phyloP scores from a whole-genome alignment of 2,888 invertebrate genomes.

The Scaptodrosophila latifasciaeformis region DNA sequence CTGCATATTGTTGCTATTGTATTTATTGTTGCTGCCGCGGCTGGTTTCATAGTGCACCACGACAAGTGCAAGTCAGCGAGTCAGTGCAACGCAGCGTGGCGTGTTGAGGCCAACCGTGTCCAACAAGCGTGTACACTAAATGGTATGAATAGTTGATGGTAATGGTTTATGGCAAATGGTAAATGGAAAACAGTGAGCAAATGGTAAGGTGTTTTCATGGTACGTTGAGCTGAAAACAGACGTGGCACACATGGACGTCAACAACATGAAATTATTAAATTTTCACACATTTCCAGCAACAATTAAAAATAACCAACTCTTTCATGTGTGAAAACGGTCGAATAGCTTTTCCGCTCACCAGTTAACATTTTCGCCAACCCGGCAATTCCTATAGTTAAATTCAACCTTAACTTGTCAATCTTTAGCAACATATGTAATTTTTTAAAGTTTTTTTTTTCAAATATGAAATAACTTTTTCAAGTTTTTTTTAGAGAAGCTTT shows the following conservation, averaged over 20 bases:
- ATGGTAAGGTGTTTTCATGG: slow-evolving; percentile 52
- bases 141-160: no score
- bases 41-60: slow-evolving; percentile 7
- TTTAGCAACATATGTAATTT: no score
- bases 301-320: slow-evolving; percentile 22
- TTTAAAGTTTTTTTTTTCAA: no score
- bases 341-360: not conserved
- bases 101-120: slow-evolving; percentile 21
- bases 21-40: slow-evolving; percentile 13
- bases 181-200: no score
- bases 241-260: slow-evolving; percentile 22
- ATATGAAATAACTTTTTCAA: no score
- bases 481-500: no score
- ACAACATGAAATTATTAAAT: slow-evolving; percentile 55
- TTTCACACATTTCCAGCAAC: slow-evolving; percentile 47
- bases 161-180: no score
- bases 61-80: not conserved
- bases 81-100: not conserved
- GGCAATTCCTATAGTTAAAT: no score
- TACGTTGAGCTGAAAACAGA: slow-evolving; percentile 54
- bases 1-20: not conserved
- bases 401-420: no score
- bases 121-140: slow-evolving; percentile 38
- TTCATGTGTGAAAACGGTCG: slow-evolving; percentile 33
- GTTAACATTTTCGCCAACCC: slow-evolving; percentile 1